These are phyloP conservation scores for Drosophila nannoptera DNA, from an alignment of 1,140 invertebrate species.

Conservation along the genomic window DNA sequence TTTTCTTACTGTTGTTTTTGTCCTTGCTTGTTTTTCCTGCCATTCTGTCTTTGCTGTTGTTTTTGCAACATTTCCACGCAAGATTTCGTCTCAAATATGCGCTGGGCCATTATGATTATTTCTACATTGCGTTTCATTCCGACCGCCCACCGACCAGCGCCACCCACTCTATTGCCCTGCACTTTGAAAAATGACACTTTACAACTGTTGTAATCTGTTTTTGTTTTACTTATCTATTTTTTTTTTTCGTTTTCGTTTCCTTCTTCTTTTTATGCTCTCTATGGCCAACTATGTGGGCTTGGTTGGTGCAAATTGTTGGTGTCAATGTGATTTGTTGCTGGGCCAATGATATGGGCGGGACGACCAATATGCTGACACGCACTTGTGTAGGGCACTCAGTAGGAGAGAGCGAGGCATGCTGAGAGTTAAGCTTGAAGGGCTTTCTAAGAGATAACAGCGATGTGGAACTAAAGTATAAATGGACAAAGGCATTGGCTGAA, in stretches of 20 bases:
- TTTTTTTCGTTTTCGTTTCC: conserved; percentile 1
- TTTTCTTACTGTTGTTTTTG: conserved; percentile 66
- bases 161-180: conserved; percentile 25
- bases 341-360: conserved; percentile 48
- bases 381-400: not conserved
- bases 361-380: conserved; percentile 23
- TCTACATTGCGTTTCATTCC: conserved; percentile 57
- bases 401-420: not conserved
- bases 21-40: conserved; percentile 22
- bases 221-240: conserved; percentile 21
- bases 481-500: too few species aligned
- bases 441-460: too few species aligned
- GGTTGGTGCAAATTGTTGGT: conserved; percentile 45
- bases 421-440: not conserved
- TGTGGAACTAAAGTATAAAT: not conserved
- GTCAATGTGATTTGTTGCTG: conserved; percentile 60
- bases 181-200: conserved; percentile 76
- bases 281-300: conserved; percentile 39
- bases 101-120: conserved; percentile 73
- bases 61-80: conserved; percentile 68
- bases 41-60: conserved; percentile 52
- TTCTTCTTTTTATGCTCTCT: not conserved
- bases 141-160: conserved; percentile 6
- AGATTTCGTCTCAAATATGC: conserved; percentile 74
- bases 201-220: conserved; percentile 77